These are phyloP conservation scores for Dromococcyx pavoninus DNA, from an alignment of 2,797 vertebrate species.

Conservation along the genomic window DNA sequence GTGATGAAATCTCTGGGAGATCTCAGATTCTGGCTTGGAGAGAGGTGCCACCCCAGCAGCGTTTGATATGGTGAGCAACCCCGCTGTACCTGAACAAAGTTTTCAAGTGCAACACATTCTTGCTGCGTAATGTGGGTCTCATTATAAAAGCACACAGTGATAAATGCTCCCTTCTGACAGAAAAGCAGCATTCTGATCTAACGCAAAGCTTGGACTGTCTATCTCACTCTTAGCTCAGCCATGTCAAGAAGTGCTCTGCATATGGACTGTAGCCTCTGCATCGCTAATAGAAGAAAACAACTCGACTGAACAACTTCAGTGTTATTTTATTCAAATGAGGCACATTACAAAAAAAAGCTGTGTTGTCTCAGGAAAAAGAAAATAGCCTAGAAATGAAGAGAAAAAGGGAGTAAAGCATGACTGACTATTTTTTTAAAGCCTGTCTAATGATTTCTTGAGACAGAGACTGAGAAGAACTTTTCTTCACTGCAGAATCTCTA, in stretches of 20 bases:
- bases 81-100: neutral
- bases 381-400: neutral
- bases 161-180: neutral
- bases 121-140: neutral
- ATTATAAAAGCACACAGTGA: neutral
- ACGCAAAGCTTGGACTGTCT: neutral
- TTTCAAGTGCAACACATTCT: neutral
- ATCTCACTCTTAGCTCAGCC: neutral
- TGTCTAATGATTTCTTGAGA: neutral
- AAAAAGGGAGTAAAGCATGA: neutral
- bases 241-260: neutral
- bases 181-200: neutral
- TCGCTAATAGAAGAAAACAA: neutral
- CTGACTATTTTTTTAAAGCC: neutral
- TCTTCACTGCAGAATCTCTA: neutral
- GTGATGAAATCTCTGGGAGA: neutral
- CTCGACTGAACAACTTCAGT: neutral
- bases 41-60: neutral
- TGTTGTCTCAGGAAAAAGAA: neutral
- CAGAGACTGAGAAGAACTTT: neutral
- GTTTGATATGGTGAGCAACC: neutral
- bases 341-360: neutral
- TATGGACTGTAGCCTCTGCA: neutral
- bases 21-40: neutral
- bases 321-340: too few species aligned